Percentiles rank a stretch among this genome's conserved stretches.
These are phyloP conservation scores for Anoplopoma fimbria DNA, from an alignment of 2,113 vertebrate genomes.

Conservation along the genomic window DNA sequence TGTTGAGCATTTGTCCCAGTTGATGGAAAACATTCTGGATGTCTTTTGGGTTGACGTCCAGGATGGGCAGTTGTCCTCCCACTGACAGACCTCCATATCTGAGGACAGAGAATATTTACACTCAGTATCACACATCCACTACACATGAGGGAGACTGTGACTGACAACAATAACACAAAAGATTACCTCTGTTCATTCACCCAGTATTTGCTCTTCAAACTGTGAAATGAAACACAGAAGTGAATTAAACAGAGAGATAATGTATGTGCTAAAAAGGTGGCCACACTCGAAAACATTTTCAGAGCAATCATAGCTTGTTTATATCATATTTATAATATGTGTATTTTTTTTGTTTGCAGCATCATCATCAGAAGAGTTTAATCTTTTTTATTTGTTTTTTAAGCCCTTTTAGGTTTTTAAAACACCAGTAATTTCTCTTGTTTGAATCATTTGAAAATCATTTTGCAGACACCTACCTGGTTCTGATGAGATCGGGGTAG, in stretches of 20 bases:
- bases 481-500: constrained; percentile 91
- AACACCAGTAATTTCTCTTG: background rate
- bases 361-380: background rate
- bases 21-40: constrained; percentile 85
- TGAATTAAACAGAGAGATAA: background rate
- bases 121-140: background rate
- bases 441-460: background rate
- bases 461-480: constrained; percentile 83
- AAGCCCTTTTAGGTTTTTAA: background rate
- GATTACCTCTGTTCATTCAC: constrained; percentile 96
- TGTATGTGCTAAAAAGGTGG: background rate
- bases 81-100: constrained; percentile 97
- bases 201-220: constrained; percentile 99
- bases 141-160: constrained; percentile 11
- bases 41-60: constrained; percentile 85
- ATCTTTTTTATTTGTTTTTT: background rate
- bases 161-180: background rate
- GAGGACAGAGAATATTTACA: constrained; percentile 19
- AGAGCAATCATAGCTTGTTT: background rate
- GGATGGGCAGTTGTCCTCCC: constrained; percentile 90
- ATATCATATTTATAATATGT: background rate
- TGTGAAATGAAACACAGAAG: constrained; percentile 81
- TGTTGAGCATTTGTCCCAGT: constrained; percentile 91
- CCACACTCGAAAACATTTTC: background rate
- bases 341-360: background rate